Evolutionary conservation across 1,140 invertebrate genomes (phyloP).

Genomic region (Octopus sinensis): DNA sequence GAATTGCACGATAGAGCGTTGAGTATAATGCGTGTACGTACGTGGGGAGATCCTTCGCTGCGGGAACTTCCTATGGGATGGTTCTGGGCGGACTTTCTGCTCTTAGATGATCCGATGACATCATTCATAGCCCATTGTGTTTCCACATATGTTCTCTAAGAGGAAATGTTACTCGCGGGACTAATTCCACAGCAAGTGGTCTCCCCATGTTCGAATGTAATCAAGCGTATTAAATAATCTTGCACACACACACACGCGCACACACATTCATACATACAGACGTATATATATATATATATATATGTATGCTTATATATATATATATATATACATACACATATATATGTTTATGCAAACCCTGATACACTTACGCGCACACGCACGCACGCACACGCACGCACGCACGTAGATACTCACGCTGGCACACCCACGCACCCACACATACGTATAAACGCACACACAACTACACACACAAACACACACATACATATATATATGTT

Average conservation of each 20-base stretch:
- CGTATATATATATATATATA: not conserved
- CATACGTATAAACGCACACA: not conserved
- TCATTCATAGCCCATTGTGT: no score
- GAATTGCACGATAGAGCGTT: no score
- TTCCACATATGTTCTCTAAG: no score
- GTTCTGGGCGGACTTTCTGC: no score
- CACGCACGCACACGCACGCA: not conserved
- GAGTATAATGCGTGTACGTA: no score
- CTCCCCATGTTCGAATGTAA: no score
- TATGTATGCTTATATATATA: not conserved
- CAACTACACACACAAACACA: not conserved
- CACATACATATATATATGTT: not conserved
- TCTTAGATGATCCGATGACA: no score
- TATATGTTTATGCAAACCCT: not conserved
- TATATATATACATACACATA: conserved; percentile 4
- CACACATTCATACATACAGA: not conserved
- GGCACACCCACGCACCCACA: not conserved
- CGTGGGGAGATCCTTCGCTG: no score
- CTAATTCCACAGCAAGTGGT: no score
- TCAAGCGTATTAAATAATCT: no score
- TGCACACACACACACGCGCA: not conserved
- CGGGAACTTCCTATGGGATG: no score
- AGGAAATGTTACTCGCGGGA: no score
- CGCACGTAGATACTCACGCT: not conserved
- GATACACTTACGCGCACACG: not conserved